Evolutionary conservation across 2,797 vertebrate genomes (phyloP), one percentile per base, ranked within the genome.

Genomic region (Helicolenus hilgendorfi): DNA sequence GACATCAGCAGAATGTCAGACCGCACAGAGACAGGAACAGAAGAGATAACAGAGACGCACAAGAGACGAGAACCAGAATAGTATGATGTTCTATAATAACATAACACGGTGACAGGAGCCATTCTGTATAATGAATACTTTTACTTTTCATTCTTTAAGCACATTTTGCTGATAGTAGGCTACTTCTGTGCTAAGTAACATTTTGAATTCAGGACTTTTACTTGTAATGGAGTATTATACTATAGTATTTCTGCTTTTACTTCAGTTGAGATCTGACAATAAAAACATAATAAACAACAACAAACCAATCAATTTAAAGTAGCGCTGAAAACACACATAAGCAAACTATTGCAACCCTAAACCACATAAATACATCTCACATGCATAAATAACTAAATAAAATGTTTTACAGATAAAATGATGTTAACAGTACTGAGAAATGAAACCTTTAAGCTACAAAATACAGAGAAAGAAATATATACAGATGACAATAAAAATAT

Each of bases 1-100:
- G 59, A 65, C 49, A 4, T 74, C 55, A 31, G 74, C 56, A 74
- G 11, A 84, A 41, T 29, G 49, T 79, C 60, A 75, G 65, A 45
- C 49, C 7, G 18, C 36, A 77, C 4, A 2, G 35, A 72, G 33
- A 60, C 38, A 41, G 41, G 59, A 7, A 71, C 18, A 64, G 77
- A 26, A 35, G 62, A 49, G 79, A 85, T 55, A 67, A 67, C 29
- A 14, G 14, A 41, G 75, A 67, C 29, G n/a, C 11, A 55, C 26
- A 3, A n/a, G 9, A 45, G 35, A 64, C 7, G 31, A 64, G 33
- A 35, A 36, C 20, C n/a, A 65, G 62, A 26, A 67, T 18, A 67
- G 35, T 13, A 9, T 38, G 5, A 67, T 26, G 3, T 15, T 3
- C 20, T 36, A 1, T 24, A 36, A 65, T 14, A 65, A 22, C 18